Evolutionary conservation across 2,113 vertebrate species (phyloP).

Genomic region (Nyctibius bracteatus): DNA sequence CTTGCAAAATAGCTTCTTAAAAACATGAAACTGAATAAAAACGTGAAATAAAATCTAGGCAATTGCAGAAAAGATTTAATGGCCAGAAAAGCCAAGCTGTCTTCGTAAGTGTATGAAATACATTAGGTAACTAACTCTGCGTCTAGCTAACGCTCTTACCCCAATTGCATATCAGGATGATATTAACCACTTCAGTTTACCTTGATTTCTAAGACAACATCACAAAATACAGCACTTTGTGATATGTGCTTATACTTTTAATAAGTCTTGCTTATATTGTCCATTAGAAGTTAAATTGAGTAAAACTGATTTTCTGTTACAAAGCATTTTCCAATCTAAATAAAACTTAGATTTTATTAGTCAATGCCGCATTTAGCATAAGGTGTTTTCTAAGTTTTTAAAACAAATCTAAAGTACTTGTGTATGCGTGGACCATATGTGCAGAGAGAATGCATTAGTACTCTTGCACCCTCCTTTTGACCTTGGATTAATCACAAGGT

Average conservation of each 20-base stretch:
- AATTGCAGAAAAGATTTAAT: neutral
- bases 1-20: neutral
- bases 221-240: neutral
- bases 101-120: neutral
- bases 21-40: neutral
- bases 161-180: neutral
- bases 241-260: neutral
- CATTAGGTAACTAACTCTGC: neutral
- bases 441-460: neutral
- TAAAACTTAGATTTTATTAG: neutral
- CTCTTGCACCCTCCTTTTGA: neutral
- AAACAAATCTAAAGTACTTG: neutral
- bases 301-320: neutral
- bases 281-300: neutral
- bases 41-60: neutral
- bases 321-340: neutral
- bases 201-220: neutral
- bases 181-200: neutral
- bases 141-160: neutral
- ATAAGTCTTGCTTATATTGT: neutral
- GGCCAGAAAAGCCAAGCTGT: neutral
- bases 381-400: neutral
- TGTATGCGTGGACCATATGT: neutral
- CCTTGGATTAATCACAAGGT: neutral
- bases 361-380: neutral